Base-by-base conservation (phyloP, 2,888 invertebrate species). In the Acholoe squamosa region DNA sequence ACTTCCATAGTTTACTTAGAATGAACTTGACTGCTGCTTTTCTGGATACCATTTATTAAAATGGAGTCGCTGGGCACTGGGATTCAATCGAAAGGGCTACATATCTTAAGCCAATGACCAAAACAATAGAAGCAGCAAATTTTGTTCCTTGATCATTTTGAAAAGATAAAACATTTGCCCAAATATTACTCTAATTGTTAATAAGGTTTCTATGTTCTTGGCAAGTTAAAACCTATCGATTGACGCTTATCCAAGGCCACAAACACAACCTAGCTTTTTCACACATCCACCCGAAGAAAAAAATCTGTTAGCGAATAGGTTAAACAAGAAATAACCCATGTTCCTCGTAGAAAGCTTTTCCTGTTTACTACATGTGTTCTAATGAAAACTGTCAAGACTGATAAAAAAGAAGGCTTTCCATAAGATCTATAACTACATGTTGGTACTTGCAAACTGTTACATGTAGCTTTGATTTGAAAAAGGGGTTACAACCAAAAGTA, bases 341-440 rank as follows among this genome's bases (percentile, higher is more conserved):
- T 86, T 86, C 86, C 54, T 86, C 86, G 86, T 86, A 86, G 86
- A 86, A 86, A 86, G 86, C 86, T 86, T 54, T 86, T 54, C 86
- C 54, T 86, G 52, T 86, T 86, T 86, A 86, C 54, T 86, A 19
- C 51, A 86, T 86, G 86, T 86, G 86, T 86, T 86, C 86, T 86
- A 86, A 86, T 86, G 56, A 86, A 14, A 28, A 86, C 28, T 28
- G 54, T 86, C 56, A 31, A 54, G 54, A 54, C 86, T 86, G 86
- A 86, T 86, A 86, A 52, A 86, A 54, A 56, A 86, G 86, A 86
- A 86, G 86, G 86, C 86, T 86, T 86, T 86, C 86, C 86, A 86
- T 86, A 52, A 56, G 28, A 86, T 54, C 56, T 54, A 71, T 19
- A 31, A 43, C 80, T 80, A 80, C 80, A 80, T 80, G 80, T 80